A percentile compares a stretch with the other conserved stretches of the same genome.
Conservation (phyloP, 2,797 vertebrate genomes). For the Acomys russatus region DNA sequence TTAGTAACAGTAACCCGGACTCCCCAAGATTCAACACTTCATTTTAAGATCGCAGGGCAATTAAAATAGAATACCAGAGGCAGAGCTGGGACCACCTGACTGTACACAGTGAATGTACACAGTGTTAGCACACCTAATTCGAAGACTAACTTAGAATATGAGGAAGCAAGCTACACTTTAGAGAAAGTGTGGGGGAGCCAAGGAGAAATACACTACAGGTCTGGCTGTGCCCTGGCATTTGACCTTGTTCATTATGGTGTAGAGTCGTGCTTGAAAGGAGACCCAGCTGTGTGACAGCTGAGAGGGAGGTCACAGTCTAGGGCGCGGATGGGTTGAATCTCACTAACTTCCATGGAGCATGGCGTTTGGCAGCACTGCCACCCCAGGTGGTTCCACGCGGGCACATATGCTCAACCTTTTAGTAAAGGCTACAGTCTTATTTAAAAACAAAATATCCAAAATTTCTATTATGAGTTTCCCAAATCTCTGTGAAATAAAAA, state of each 20-base stretch:
- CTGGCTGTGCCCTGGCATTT: background rate
- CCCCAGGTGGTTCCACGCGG: conserved; percentile 62
- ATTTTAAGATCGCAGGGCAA: conserved; percentile 20
- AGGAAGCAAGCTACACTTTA: background rate
- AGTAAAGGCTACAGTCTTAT: conserved; percentile 81
- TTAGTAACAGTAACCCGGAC: conserved; percentile 23
- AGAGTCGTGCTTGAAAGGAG: background rate
- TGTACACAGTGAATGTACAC: too few species aligned
- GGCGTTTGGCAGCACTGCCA: background rate
- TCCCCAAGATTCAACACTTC: background rate
- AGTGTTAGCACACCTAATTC: background rate
- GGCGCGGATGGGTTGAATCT: background rate
- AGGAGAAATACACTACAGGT: background rate
- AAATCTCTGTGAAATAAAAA: conserved; percentile 68
- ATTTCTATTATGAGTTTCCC: conserved; percentile 78
- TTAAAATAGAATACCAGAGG: background rate
- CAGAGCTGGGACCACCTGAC: background rate
- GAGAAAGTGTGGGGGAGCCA: fast-evolving
- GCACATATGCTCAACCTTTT: conserved; percentile 79
- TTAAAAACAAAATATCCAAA: conserved; percentile 80
- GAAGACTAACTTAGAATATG: too few species aligned
- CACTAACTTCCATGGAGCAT: background rate
- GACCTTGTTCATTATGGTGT: background rate
- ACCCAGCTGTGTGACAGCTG: background rate
- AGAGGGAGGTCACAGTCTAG: background rate